Percentiles rank a stretch among this genome's conserved stretches.
Conservation (phyloP, 2,113 vertebrate genomes). For the Stictonetta naevosa region DNA sequence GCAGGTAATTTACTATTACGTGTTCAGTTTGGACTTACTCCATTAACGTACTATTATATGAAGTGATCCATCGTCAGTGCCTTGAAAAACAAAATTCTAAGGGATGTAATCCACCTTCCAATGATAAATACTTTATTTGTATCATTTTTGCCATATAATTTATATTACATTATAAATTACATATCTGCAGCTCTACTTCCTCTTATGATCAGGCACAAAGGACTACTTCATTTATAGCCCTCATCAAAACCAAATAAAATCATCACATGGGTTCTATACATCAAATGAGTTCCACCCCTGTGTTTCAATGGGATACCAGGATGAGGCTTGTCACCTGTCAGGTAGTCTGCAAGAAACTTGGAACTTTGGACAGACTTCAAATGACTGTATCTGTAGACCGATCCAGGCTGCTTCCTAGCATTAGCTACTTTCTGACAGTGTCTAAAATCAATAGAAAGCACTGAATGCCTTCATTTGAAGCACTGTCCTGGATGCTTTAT, state of each 20-base stretch:
- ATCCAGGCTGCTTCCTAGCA: not conserved
- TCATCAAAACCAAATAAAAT: not conserved
- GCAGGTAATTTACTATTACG: not conserved
- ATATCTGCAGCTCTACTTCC: not conserved
- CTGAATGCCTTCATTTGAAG: not conserved
- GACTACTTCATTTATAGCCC: not conserved
- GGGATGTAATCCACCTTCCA: not conserved
- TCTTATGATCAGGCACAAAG: not conserved
- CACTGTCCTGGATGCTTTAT: not conserved
- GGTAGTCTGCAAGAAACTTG: not conserved
- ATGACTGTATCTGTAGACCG: not conserved
- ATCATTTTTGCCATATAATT: not conserved
- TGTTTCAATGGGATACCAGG: not conserved
- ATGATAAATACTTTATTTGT: not conserved
- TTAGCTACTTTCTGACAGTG: not conserved
- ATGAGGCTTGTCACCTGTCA: not conserved
- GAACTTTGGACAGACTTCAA: not conserved
- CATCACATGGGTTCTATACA: not conserved
- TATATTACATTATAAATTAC: not conserved
- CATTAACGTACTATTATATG: not conserved
- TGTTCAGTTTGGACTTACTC: not conserved
- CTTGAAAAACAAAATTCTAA: not conserved
- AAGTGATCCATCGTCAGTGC: not conserved
- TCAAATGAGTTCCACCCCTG: not conserved
- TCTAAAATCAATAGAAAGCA: constrained; percentile 8